A percentile compares a stretch with the other conserved stretches of the same genome.
Conservation (phyloP, 2,888 invertebrate genomes). For the Hermaeophaga mercurialis region DNA sequence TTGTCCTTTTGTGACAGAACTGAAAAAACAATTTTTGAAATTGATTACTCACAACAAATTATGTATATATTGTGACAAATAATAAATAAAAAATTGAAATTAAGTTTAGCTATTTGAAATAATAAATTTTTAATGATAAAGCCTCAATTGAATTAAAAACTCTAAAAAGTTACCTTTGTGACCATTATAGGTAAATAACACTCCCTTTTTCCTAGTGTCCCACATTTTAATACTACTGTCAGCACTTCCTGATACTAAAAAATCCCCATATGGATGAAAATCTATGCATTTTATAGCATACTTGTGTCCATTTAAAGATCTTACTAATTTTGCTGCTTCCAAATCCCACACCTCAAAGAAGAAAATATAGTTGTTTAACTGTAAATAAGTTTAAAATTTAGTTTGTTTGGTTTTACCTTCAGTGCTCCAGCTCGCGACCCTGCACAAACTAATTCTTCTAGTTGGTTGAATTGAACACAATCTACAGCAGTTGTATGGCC, state of each 20-base stretch:
- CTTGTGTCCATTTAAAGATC: conserved; percentile 90
- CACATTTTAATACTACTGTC: conserved; percentile 92
- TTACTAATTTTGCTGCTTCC: conserved; percentile 81
- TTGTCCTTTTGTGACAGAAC: no score
- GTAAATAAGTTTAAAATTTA: no score
- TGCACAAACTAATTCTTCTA: conserved; percentile 93
- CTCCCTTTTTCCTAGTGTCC: conserved; percentile 94
- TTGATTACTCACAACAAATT: no score
- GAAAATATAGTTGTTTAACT: neutral
- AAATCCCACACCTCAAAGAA: conserved; percentile 19
- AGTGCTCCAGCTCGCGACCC: conserved; percentile 93
- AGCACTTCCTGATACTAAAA: conserved; percentile 90
- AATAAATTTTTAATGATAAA: no score
- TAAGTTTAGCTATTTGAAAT: no score
- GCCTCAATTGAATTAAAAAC: no score
- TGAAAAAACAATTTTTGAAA: no score
- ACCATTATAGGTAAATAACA: conserved; percentile 92
- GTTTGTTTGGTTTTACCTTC: no score
- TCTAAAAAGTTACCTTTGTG: no score
- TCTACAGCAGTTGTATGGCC: conserved; percentile 94
- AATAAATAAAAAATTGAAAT: no score
- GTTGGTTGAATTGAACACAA: conserved; percentile 92
- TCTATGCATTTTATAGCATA: conserved; percentile 85
- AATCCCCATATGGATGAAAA: conserved; percentile 96
- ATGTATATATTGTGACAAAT: no score